phyloP scores from a whole-genome alignment of 2,888 invertebrate genomes.

The Eristalis arbustorum region DNA sequence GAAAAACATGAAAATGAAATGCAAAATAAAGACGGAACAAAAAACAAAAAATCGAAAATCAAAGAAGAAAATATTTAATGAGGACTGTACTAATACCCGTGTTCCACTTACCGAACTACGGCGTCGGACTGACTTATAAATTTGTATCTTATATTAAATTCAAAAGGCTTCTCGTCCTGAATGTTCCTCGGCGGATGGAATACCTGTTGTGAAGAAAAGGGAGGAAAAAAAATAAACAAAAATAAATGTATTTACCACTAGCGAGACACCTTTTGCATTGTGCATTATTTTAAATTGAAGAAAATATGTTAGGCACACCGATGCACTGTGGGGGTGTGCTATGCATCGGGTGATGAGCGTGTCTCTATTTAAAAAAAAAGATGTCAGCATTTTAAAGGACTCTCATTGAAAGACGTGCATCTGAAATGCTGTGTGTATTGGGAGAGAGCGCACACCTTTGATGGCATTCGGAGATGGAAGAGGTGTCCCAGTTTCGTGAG shows the following conservation, averaged over 20 bases:
- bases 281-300: slow-evolving; percentile 67
- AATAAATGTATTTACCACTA: slow-evolving; percentile 68
- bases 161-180: slow-evolving; percentile 88
- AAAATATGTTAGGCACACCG: slow-evolving; percentile 51
- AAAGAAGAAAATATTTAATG: slow-evolving; percentile 53
- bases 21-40: no score
- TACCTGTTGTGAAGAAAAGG: slow-evolving; percentile 75
- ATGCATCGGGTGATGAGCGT: slow-evolving; percentile 10
- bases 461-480: slow-evolving; percentile 34
- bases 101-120: slow-evolving; percentile 83
- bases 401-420: slow-evolving; percentile 49
- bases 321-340: not conserved
- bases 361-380: slow-evolving; percentile 46
- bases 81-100: slow-evolving; percentile 48
- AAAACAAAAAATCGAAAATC: slow-evolving; percentile 23
- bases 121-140: slow-evolving; percentile 91
- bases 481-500: slow-evolving; percentile 55
- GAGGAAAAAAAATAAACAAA: slow-evolving; percentile 46
- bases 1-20: not conserved
- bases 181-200: slow-evolving; percentile 83
- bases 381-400: slow-evolving; percentile 66
- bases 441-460: slow-evolving; percentile 57
- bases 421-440: slow-evolving; percentile 51
- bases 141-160: slow-evolving; percentile 89
- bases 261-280: slow-evolving; percentile 62